Evolutionary conservation across 1,140 invertebrate species (phyloP).

Genomic region (Polyergus mexicanus): DNA sequence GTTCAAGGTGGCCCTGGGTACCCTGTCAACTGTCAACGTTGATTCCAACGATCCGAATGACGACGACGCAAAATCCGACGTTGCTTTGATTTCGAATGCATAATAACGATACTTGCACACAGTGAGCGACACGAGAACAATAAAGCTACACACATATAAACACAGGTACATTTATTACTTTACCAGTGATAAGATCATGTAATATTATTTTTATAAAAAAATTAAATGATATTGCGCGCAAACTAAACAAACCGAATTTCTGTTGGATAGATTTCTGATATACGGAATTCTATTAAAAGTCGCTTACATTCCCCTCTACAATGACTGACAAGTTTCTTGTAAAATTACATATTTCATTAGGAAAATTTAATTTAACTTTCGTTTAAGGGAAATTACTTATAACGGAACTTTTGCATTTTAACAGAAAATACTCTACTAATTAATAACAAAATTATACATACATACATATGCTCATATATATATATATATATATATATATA

Average conservation of each 20-base stretch:
- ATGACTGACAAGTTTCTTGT: neutral
- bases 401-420: neutral
- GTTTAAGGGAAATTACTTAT: neutral
- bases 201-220: slow-evolving; percentile 18
- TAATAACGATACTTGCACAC: slow-evolving; percentile 77
- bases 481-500: too few relatives aligned
- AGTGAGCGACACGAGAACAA: slow-evolving; percentile 74
- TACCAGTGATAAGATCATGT: neutral
- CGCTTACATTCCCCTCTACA: neutral
- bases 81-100: slow-evolving; percentile 52
- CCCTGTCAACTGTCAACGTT: slow-evolving; percentile 57
- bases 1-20: slow-evolving; percentile 88
- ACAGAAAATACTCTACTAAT: neutral
- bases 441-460: slow-evolving; percentile 15
- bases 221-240: neutral
- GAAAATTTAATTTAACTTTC: slow-evolving; percentile 19
- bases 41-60: slow-evolving; percentile 25
- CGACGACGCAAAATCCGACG: slow-evolving; percentile 35
- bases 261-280: neutral
- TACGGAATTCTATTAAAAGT: neutral
- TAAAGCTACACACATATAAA: slow-evolving; percentile 69
- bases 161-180: slow-evolving; percentile 1
- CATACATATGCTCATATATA: neutral
- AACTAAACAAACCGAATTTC: neutral
- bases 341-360: neutral